Base-by-base conservation (phyloP, 2,888 invertebrate species). In the Chloroclystis v-ata region DNA sequence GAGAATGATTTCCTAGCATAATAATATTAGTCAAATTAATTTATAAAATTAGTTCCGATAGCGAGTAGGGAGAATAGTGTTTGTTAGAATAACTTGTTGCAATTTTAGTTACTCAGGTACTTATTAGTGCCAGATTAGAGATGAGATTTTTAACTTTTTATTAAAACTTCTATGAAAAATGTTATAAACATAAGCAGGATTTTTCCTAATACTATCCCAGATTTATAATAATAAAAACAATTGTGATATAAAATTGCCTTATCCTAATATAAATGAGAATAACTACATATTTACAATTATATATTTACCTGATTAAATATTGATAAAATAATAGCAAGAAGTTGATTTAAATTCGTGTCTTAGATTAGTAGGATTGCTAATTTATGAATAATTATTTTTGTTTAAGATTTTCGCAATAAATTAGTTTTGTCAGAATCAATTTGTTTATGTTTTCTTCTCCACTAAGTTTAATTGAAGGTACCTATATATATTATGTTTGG, bases 221-320 rank as follows among this genome's bases (percentile, higher is more conserved):
- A 41, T 37, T 40, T 37, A 59, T 56, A 48, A 58, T 20, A 63
- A 69, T 61, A 61, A 69, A 48, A 66, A 66, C 20, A 20, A 20
- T 20, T 82, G 83, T 84, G 83, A 84, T 84, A 84, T 74, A 51
- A 75, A 71, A 75, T 75, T 82, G 80, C 81, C 84, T 81, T 82
- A 52, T 37, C 20, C 20, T 39, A 37, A 32, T 45, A 20, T 63
- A 63, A 59, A 12, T 61, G 43, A 50, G 52, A 30, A 10, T 7
- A n/a, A 38, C 54, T 52, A 58, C 37, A 47, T 12, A 33, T 54
- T 11, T 35, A 35, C 20, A 35, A 24, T 20, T 20, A 28, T 29
- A 26, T 43, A 28, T 37, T 1, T 10, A 28, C 16, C n/a, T 14
- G 11, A 28, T n/a, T 25, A 8, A 24, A 7, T n/a, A 29, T 8